Conservation (phyloP, 2,113 vertebrate genomes). For the Hypomesus transpacificus region DNA sequence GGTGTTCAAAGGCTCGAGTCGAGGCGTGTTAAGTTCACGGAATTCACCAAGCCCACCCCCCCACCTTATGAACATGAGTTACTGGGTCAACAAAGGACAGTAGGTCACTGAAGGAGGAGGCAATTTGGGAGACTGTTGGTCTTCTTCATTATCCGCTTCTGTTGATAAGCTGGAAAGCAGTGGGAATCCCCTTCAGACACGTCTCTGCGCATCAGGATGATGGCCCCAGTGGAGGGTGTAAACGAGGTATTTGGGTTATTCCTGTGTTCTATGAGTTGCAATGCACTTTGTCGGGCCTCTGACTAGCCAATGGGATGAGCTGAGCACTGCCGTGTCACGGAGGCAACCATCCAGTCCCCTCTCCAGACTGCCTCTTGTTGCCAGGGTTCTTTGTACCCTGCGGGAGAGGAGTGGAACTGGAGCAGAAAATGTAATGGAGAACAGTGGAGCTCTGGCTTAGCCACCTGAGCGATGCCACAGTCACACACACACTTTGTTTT, state of each 20-base stretch:
- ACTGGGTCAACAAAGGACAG: constrained; percentile 13
- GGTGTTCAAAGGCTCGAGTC: constrained; percentile 29
- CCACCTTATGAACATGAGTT: constrained; percentile 2
- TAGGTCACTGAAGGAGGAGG: not conserved
- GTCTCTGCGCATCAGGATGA: constrained; percentile 8
- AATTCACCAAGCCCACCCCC: not conserved
- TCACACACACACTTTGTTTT: constrained; percentile 1
- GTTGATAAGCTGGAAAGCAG: constrained; percentile 1
- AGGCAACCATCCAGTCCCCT: constrained; percentile 49
- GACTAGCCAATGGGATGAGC: constrained; percentile 43
- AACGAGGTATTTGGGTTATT: constrained; percentile 5
- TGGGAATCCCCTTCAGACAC: constrained; percentile 14
- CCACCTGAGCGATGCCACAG: constrained; percentile 34
- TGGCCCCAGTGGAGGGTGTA: constrained; percentile 2
- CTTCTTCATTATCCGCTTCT: constrained; percentile 15
- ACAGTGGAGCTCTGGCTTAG: constrained; percentile 17
- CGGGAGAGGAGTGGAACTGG: constrained; percentile 45
- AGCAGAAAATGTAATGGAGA: constrained; percentile 49
- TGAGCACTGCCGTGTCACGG: constrained; percentile 30
- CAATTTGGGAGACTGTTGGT: not conserved
- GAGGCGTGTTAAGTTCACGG: not conserved
- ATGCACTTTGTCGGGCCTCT: constrained; percentile 5
- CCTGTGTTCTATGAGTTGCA: not conserved
- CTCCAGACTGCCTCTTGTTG: constrained; percentile 43
- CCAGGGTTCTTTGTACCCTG: constrained; percentile 50